Evolutionary conservation across 2,113 vertebrate genomes (phyloP).

Genomic region (Todiramphus saurophagus): DNA sequence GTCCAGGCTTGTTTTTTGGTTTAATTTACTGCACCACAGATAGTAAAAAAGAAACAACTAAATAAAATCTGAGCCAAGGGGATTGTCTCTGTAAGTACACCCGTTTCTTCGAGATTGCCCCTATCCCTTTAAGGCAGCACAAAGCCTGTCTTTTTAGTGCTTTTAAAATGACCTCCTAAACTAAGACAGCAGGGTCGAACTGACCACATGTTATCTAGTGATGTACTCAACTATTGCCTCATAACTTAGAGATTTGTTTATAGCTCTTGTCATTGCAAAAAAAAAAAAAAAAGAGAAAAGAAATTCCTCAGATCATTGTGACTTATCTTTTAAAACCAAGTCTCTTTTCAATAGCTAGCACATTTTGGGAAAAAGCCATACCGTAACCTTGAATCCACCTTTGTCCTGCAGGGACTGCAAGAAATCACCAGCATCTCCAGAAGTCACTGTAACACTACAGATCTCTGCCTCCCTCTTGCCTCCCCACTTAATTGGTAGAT

Average conservation of each 20-base stretch:
- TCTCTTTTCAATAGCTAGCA: neutral
- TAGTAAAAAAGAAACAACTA: slow-evolving; percentile 41
- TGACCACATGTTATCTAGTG: slow-evolving; percentile 46
- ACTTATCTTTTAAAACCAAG: slow-evolving; percentile 33
- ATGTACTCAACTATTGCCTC: slow-evolving; percentile 53
- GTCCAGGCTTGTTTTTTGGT: slow-evolving; percentile 48
- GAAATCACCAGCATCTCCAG: neutral
- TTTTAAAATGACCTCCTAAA: slow-evolving; percentile 44
- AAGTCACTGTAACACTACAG: neutral
- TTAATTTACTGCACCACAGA: slow-evolving; percentile 57
- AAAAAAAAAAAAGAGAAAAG: slow-evolving; percentile 58
- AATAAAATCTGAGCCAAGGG: slow-evolving; percentile 31
- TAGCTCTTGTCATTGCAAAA: slow-evolving; percentile 50
- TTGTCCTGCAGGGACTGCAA: neutral
- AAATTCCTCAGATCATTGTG: slow-evolving; percentile 17
- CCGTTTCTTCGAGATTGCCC: neutral
- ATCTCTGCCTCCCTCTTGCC: neutral
- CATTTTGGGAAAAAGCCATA: neutral
- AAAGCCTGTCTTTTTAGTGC: slow-evolving; percentile 11
- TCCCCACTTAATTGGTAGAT: neutral
- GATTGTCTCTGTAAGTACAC: neutral
- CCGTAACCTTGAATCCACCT: neutral
- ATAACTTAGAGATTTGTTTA: slow-evolving; percentile 51
- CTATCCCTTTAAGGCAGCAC: slow-evolving; percentile 35
- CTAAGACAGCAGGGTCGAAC: slow-evolving; percentile 49